These are phyloP conservation scores for Megalopta genalis DNA, from an alignment of 1,140 invertebrate species.

Conservation along the genomic window DNA sequence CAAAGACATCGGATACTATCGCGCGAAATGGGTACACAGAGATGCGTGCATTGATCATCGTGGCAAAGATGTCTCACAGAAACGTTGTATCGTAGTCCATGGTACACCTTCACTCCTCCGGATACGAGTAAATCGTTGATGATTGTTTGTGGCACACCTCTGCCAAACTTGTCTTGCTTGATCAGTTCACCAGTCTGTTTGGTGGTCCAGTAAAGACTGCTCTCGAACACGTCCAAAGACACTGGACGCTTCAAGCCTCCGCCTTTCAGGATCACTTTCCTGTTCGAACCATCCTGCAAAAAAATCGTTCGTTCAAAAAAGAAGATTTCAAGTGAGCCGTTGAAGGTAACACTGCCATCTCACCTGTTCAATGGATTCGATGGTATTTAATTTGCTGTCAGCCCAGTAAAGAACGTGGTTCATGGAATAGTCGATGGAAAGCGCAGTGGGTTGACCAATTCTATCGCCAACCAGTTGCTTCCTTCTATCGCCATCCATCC, in stretches of 20 bases:
- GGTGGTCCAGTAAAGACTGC: conserved; percentile 93
- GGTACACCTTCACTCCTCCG: conserved; percentile 92
- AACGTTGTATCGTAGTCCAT: conserved; percentile 89
- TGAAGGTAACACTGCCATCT: background rate
- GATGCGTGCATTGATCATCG: conserved; percentile 89
- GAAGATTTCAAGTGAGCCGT: background rate
- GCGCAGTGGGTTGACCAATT: conserved; percentile 91
- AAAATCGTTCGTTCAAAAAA: background rate
- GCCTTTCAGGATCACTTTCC: conserved; percentile 87
- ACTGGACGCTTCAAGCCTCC: conserved; percentile 89
- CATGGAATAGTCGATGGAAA: conserved; percentile 94
- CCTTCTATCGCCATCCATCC: conserved; percentile 97
- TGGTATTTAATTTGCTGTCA: conserved; percentile 95
- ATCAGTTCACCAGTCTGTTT: conserved; percentile 91
- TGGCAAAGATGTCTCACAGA: conserved; percentile 87
- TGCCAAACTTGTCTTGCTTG: conserved; percentile 96
- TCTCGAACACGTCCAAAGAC: conserved; percentile 96
- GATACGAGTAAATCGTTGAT: conserved; percentile 90
- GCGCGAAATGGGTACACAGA: conserved; percentile 92
- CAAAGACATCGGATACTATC: conserved; percentile 92
- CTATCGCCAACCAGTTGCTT: conserved; percentile 88
- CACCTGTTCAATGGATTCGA: conserved; percentile 90
- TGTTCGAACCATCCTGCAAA: conserved; percentile 86
- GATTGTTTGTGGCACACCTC: conserved; percentile 92
- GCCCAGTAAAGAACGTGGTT: conserved; percentile 96